Conservation (phyloP, 2,113 vertebrate species). For the Pongo abelii region DNA sequence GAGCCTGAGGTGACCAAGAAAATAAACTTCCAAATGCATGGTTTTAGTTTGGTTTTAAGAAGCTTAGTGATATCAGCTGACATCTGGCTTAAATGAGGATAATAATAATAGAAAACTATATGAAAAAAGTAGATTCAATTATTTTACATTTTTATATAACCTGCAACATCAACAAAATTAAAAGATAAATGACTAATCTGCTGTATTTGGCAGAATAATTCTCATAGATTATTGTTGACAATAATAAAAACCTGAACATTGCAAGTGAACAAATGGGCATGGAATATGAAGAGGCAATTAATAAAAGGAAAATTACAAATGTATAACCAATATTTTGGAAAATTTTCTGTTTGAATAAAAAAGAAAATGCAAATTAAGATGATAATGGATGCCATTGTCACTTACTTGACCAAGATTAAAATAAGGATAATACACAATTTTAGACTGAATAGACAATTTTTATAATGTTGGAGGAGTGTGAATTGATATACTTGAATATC, state of each 20-base stretch:
- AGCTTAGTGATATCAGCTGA: neutral
- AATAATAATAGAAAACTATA: neutral
- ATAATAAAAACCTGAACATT: neutral
- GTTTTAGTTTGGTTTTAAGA: constrained; percentile 24
- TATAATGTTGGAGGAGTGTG: neutral
- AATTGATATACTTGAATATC: neutral
- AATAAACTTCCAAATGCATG: neutral
- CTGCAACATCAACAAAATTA: neutral
- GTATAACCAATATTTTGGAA: neutral
- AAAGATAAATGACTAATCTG: neutral
- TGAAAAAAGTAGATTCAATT: neutral
- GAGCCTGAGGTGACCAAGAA: neutral
- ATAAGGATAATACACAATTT: neutral
- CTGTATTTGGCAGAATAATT: neutral
- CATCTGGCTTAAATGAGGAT: neutral
- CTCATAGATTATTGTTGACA: neutral
- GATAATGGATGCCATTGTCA: neutral
- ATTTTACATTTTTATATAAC: neutral
- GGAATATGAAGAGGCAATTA: neutral
- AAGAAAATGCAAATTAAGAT: constrained; percentile 1
- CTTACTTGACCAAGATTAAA: neutral
- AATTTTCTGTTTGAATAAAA: constrained; percentile 1
- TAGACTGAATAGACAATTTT: neutral
- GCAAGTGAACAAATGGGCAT: neutral
- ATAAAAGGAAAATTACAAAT: neutral